Percentiles rank a stretch among this genome's conserved stretches.
Conservation (phyloP, 2,113 vertebrate genomes). For the Ailurus styani region DNA sequence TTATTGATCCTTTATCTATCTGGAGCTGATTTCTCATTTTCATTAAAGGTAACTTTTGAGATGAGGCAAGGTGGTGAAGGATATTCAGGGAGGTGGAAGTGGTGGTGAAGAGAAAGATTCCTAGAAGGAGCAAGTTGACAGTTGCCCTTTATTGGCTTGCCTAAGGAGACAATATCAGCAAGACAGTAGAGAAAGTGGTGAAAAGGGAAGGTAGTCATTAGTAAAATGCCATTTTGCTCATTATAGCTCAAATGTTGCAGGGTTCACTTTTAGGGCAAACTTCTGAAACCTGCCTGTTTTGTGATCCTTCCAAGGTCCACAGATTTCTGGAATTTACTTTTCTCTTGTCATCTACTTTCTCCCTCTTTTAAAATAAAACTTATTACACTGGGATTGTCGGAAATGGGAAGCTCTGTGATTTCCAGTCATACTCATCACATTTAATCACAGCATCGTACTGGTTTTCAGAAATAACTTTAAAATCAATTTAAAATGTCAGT, state of each 20-base stretch:
- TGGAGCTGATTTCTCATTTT: background rate
- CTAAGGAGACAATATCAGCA: background rate
- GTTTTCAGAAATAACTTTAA: slow-evolving; percentile 42
- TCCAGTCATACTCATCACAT: background rate
- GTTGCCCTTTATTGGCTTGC: slow-evolving; percentile 58
- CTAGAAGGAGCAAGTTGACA: background rate
- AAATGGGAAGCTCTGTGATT: background rate
- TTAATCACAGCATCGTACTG: background rate
- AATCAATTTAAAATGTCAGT: slow-evolving; percentile 14
- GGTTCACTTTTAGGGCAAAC: slow-evolving; percentile 49
- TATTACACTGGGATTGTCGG: background rate
- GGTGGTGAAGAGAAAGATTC: background rate
- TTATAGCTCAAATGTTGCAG: slow-evolving; percentile 58
- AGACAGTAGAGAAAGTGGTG: background rate
- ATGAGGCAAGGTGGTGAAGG: background rate
- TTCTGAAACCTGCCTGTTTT: slow-evolving; percentile 12
- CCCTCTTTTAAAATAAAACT: background rate
- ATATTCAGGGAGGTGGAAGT: background rate
- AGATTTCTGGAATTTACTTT: slow-evolving; percentile 22
- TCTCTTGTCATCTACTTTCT: background rate
- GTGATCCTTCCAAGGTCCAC: background rate
- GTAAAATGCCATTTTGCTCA: slow-evolving; percentile 59
- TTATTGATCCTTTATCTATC: background rate
- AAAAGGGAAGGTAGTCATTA: slow-evolving; percentile 57
- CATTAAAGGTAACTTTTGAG: background rate